A percentile compares a stretch with the other conserved stretches of the same genome.
These are phyloP conservation scores for Pristionchus entomophagus DNA, from an alignment of 2,888 invertebrate species.

Conservation along the genomic window DNA sequence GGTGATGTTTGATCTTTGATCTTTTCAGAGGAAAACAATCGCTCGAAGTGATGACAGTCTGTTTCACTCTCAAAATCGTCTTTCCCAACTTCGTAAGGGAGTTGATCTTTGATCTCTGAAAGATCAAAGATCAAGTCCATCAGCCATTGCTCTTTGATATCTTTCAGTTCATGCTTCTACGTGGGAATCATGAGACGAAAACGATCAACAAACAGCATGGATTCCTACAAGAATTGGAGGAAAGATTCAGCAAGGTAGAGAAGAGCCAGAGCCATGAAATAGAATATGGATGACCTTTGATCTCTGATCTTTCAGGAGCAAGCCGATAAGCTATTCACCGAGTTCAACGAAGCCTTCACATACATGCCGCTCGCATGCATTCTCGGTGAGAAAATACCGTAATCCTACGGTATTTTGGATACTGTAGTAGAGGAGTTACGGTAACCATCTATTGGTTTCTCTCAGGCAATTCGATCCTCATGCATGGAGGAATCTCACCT, in stretches of 20 bases:
- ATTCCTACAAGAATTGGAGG: constrained; percentile 15
- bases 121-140: no score
- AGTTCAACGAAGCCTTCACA: constrained; percentile 25
- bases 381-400: neutral
- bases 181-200: constrained; percentile 36
- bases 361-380: constrained; percentile 41
- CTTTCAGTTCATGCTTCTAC: constrained; percentile 36
- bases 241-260: constrained; percentile 21
- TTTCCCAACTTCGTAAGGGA: neutral
- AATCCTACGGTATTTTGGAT: neutral
- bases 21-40: constrained; percentile 23
- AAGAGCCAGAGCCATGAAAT: no score
- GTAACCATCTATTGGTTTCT: no score
- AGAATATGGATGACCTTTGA: neutral
- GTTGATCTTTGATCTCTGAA: no score
- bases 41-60: constrained; percentile 17
- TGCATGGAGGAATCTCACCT: no score
- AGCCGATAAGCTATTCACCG: neutral
- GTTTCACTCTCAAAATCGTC: constrained; percentile 28
- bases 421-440: neutral
- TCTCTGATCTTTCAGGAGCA: neutral
- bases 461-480: neutral
- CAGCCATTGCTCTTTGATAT: neutral
- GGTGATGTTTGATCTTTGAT: neutral
- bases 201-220: constrained; percentile 28